A percentile compares a stretch with the other conserved stretches of the same genome.
Conservation (phyloP, 2,797 vertebrate species). For the Lateolabrax maculatus region DNA sequence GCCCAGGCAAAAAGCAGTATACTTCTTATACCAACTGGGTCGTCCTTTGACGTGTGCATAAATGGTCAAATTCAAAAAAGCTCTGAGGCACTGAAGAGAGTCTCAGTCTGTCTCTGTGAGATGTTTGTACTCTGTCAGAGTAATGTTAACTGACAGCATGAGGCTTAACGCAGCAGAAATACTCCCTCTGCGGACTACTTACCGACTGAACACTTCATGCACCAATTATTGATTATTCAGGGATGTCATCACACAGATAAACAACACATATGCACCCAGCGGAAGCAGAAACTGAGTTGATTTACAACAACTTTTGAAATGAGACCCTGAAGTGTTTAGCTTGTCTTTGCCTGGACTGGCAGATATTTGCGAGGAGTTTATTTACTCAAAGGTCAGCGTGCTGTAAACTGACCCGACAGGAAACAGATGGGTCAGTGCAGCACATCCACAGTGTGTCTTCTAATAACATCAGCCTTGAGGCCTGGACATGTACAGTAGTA, state of each 20-base stretch:
- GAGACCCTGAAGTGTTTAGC: neutral
- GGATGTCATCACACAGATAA: neutral
- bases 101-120: constrained; percentile 7
- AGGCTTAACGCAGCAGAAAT: constrained; percentile 60
- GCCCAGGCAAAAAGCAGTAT: neutral
- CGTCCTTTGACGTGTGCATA: neutral
- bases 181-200: constrained; percentile 26
- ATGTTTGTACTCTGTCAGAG: constrained; percentile 51
- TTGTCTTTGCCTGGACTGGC: neutral
- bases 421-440: constrained; percentile 16
- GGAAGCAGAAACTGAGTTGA: constrained; percentile 22
- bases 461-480: constrained; percentile 8
- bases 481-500: constrained; percentile 4
- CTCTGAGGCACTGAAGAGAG: neutral
- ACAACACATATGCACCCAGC: neutral
- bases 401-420: constrained; percentile 32
- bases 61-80: constrained; percentile 32
- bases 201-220: constrained; percentile 17
- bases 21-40: neutral
- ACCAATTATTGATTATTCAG: constrained; percentile 15
- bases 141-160: constrained; percentile 67
- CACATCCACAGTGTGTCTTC: constrained; percentile 14
- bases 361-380: constrained; percentile 15
- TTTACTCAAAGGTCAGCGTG: constrained; percentile 26
- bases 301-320: constrained; percentile 4